Evolutionary conservation across 2,113 vertebrate genomes (phyloP).

Genomic region (Hepsetus odoe): DNA sequence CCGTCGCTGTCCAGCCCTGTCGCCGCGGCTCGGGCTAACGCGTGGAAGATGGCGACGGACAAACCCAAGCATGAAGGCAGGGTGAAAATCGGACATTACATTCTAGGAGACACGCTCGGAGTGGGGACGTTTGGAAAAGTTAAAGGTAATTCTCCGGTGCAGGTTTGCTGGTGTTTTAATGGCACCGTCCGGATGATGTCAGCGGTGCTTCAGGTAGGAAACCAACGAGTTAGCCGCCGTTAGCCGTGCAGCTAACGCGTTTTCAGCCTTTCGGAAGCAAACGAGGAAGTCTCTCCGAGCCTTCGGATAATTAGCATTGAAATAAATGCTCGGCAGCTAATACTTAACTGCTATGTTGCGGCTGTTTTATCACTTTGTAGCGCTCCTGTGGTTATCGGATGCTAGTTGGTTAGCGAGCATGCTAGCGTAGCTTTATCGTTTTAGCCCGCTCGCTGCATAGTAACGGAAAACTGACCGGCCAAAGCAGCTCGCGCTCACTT

Average conservation of each 20-base stretch:
- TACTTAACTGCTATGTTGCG: background rate
- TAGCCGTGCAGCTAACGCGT: background rate
- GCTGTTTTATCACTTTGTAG: background rate
- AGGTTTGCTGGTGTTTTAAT: background rate
- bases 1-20: background rate
- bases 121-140: conserved; percentile 98
- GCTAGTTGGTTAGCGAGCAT: background rate
- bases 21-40: conserved; percentile 79
- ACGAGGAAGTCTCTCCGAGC: background rate
- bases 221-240: background rate
- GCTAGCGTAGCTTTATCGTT: background rate
- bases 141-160: conserved; percentile 79
- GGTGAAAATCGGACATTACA: conserved; percentile 96
- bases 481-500: background rate
- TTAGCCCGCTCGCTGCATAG: background rate
- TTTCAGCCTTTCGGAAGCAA: background rate
- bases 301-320: background rate
- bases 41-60: conserved; percentile 93
- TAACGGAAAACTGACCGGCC: background rate
- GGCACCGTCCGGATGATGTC: background rate
- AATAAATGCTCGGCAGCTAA: background rate
- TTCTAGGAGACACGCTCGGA: conserved; percentile 92
- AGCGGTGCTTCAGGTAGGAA: background rate
- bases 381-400: background rate
- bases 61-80: conserved; percentile 95